phyloP scores from a whole-genome alignment of 1,140 invertebrate genomes.

The Ceratosolen solmsi region DNA sequence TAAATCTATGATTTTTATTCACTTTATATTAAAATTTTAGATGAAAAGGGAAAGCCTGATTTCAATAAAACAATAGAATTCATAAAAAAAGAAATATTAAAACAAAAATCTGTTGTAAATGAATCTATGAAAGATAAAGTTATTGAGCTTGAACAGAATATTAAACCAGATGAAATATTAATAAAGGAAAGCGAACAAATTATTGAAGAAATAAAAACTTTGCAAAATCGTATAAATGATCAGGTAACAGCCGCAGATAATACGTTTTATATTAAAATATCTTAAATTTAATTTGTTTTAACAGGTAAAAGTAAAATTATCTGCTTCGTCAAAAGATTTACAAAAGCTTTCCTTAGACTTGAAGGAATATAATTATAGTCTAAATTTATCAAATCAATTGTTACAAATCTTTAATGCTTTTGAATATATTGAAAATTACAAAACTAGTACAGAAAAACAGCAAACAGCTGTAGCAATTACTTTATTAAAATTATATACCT shows the following conservation, averaged over 20 bases:
- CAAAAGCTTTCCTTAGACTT: constrained; percentile 73
- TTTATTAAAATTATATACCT: constrained; percentile 71
- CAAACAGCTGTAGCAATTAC: constrained; percentile 72
- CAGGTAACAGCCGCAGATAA: constrained; percentile 59
- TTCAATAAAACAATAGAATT: constrained; percentile 73
- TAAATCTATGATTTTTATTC: background rate
- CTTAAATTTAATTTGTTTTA: constrained; percentile 4
- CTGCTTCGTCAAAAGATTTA: constrained; percentile 75
- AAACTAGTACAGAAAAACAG: constrained; percentile 65
- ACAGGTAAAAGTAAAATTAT: constrained; percentile 76
- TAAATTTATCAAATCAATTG: constrained; percentile 73
- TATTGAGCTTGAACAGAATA: constrained; percentile 72
- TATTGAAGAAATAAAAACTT: constrained; percentile 70
- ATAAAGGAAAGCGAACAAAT: constrained; percentile 71
- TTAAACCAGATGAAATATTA: constrained; percentile 73
- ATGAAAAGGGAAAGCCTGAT: constrained; percentile 62
- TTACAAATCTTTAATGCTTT: constrained; percentile 73
- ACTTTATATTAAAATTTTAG: constrained; percentile 48
- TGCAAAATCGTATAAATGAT: constrained; percentile 74
- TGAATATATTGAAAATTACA: constrained; percentile 70
- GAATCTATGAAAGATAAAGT: constrained; percentile 74
- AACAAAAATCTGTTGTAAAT: constrained; percentile 74
- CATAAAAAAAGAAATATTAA: constrained; percentile 75
- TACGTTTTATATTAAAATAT: background rate
- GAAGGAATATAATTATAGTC: constrained; percentile 72